Base-by-base conservation (phyloP, 2,797 vertebrate species). In the Lithobates sylvaticus region DNA sequence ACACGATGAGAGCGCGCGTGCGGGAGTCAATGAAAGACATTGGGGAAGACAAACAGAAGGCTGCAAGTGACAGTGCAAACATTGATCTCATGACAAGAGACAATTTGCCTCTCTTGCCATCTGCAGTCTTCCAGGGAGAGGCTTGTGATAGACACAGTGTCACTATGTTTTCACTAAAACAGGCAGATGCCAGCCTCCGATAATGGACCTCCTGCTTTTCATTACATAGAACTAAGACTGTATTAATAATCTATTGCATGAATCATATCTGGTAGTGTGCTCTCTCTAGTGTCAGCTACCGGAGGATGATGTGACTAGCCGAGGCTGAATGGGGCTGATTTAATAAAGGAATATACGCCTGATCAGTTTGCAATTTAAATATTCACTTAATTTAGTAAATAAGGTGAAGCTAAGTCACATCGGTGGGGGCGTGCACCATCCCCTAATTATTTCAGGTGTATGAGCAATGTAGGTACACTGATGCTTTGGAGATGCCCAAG, bases 111-210 rank as follows among this genome's bases (percentile, higher is more conserved):
- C 44, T n/a, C 27, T 32, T 29, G 79, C 79, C 79, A 81, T 81
- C 79, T 81, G 79, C 69, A 27, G 29, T 36, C 61, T 58, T 34
- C 34, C n/a, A 58, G 29, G 18, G 23, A n/a, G 32, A 81, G 34
- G 54, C 79, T 72, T 27, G 34, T 81, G 69, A 73, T 34, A 81
- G 79, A 61, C 47, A 64, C 50, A 16, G 69, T 21, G 8, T 12
- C n/a, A 81, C n/a, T 42, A 67, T 79, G 78, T 70, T 80, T 80
- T 73, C n/a, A 27, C 79, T 50, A 39, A 81, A 81, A 81, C 79
- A 81, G 72, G 58, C 79, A 81, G 69, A 81, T 81, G 69, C 34
- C 70, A 18, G 69, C 16, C 69, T 73, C 50, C 3, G n/a, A 81
- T 73, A 42, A 61, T 39, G 34, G 71, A 72, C 50, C 79, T 58